These are phyloP conservation scores for Ciconia boyciana DNA, from an alignment of 2,113 vertebrate genomes.

Conservation along the genomic window DNA sequence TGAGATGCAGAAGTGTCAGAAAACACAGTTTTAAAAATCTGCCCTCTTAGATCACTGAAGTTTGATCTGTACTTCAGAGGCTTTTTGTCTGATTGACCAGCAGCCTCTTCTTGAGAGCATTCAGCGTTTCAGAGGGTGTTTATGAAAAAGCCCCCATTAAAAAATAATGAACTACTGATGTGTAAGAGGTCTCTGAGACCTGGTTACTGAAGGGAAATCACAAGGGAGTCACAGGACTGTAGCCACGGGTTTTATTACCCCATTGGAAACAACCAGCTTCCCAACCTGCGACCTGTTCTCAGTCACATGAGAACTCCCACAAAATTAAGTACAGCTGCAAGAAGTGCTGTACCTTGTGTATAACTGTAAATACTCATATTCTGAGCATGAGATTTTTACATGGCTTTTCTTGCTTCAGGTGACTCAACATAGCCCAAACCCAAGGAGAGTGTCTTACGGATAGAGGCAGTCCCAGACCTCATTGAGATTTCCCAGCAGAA, in stretches of 20 bases:
- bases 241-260: not conserved
- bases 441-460: not conserved
- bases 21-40: not conserved
- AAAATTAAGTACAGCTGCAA: not conserved
- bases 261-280: not conserved
- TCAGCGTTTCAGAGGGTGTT: not conserved
- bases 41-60: not conserved
- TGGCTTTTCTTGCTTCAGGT: not conserved
- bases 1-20: not conserved
- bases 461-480: not conserved
- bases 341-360: not conserved
- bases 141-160: not conserved
- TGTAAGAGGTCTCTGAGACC: not conserved
- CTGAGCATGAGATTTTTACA: not conserved
- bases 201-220: constrained; percentile 3
- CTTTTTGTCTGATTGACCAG: not conserved
- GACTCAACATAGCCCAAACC: not conserved
- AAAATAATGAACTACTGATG: not conserved
- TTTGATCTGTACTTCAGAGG: not conserved
- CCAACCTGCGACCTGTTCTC: not conserved
- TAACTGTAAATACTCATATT: not conserved
- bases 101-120: not conserved
- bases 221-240: not conserved
- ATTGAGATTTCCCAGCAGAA: not conserved
- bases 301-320: not conserved